Evolutionary conservation across 2,797 vertebrate genomes (phyloP), one percentile per base, ranked within the genome.

Genomic region (Gobionotothen gibberifrons): DNA sequence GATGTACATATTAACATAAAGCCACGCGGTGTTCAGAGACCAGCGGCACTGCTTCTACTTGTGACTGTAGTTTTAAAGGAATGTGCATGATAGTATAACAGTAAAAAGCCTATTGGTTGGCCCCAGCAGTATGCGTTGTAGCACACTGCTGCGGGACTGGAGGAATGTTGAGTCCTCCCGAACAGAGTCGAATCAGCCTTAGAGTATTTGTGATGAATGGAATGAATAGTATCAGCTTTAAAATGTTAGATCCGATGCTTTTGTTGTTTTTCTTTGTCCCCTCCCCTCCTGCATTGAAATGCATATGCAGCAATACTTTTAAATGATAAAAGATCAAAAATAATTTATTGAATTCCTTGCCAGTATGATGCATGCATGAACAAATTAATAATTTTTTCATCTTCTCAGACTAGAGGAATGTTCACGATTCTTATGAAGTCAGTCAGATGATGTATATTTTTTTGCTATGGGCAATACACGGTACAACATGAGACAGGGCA

Each of bases 51-150:
- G 79, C 85, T 84, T 32, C 68, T 74, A 46, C 82, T 81, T 52
- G 56, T 72, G 79, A 79, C 76, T 69, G 62, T 64, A 49, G 76
- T 78, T 83, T 67, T 26, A 78, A 74, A 73, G 53, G 74, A 86
- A 81, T 80, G 81, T 82, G 84, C 75, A 82, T 78, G 81, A 75
- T 53, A 46, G 76, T 74, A 29, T 61, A 52, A 84, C 73, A 29
- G 65, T 49, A 36, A 75, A 42, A 63, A 79, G 74, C 66, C 80
- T 72, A 51, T 56, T 58, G 83, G 59, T 59, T 47, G 67, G 73
- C 78, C 85, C 69, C 70, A 58, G 71, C 58, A 5, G 90, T 90
- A 82, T 94, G 91, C 29, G 90, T 93, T 94, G 82, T 94, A 94
- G 92, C 90, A 94, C 89, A 86, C 87, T 70, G 22, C 42, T 26